Evolutionary conservation across 2,113 vertebrate genomes (phyloP).

Genomic region (Asarcornis scutulata): DNA sequence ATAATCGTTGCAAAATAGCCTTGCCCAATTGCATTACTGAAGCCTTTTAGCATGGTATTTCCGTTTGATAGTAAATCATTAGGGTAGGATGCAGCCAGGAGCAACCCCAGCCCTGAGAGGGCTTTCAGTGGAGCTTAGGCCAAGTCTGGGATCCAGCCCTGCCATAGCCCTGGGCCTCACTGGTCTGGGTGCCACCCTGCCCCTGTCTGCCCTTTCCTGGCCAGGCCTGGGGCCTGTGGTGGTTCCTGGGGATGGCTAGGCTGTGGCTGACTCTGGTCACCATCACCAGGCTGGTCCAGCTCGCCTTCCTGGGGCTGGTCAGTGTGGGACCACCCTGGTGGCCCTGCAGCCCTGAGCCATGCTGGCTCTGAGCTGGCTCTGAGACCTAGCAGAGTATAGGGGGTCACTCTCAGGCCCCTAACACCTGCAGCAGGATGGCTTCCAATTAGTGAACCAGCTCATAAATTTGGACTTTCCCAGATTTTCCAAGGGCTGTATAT

Average conservation of each 20-base stretch:
- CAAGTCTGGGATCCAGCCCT: background rate
- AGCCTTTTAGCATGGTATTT: background rate
- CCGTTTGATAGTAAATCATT: background rate
- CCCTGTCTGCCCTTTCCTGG: background rate
- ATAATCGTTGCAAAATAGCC: background rate
- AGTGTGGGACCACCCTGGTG: too few species aligned
- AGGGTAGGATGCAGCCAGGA: accelerated
- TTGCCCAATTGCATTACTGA: background rate
- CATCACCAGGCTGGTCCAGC: accelerated
- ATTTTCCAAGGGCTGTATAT: background rate
- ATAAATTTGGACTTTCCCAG: background rate
- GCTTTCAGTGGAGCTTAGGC: background rate
- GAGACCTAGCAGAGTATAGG: background rate
- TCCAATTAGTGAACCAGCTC: background rate
- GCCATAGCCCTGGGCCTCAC: background rate
- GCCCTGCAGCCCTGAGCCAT: background rate
- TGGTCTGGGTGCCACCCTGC: background rate
- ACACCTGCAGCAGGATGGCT: accelerated
- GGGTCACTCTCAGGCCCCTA: background rate
- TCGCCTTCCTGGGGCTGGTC: accelerated
- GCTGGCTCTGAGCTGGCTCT: background rate
- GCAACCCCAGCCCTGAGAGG: background rate
- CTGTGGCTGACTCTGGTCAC: background rate
- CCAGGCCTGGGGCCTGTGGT: background rate
- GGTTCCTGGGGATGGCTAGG: too few species aligned